Evolutionary conservation across 2,888 invertebrate genomes (phyloP), one percentile per base, ranked within the genome.

Genomic region (Diarsia mendica): DNA sequence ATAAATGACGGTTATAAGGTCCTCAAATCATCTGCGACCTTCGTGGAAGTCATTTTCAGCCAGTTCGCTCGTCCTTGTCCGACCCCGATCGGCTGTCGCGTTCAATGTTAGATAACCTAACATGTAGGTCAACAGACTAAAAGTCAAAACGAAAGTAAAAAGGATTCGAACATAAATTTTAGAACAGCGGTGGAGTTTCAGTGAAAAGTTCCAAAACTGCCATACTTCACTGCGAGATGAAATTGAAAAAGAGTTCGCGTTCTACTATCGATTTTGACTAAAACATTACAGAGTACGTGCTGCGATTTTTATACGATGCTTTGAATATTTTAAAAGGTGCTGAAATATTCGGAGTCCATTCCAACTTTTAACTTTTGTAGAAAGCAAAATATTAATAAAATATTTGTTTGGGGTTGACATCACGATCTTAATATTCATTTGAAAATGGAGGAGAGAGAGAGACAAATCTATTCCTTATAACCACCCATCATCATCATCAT

Each of bases 21-120:
- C 86, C 90, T 87, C 88, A 90, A 90, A 79, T 75, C 75, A 58
- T 75, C 44, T 20, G 63, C 75, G 79, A 89, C 90, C 89, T 90
- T 85, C 79, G 1, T 39, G 11, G 55, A 64, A 70, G 77, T 67
- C 73, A 48, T 64, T 72, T 83, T 73, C 20, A 20, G 11, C 18
- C 6, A 11, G 46, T 79, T 70, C 44, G 60, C 4, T 49, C 55
- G 79, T 61, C 75, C 72, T 78, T 23, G 48, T 23, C 28, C 69
- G 77, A 74, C 79, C 77, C 60, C 70, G 67, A 49, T 67, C 33
- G 39, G 28, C 60, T 33, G 39, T 60, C 48, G 18, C 44, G 15
- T 65, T 51, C 58, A 65, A 67, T 61, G 70, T 77, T 63, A n/a
- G 49, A 20, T 51, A 68, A 66, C 60, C 77, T 66, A 71, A 33